Evolutionary conservation across 2,113 vertebrate genomes (phyloP), one percentile per base, ranked within the genome.

Genomic region (Pachypanchax playfairii): DNA sequence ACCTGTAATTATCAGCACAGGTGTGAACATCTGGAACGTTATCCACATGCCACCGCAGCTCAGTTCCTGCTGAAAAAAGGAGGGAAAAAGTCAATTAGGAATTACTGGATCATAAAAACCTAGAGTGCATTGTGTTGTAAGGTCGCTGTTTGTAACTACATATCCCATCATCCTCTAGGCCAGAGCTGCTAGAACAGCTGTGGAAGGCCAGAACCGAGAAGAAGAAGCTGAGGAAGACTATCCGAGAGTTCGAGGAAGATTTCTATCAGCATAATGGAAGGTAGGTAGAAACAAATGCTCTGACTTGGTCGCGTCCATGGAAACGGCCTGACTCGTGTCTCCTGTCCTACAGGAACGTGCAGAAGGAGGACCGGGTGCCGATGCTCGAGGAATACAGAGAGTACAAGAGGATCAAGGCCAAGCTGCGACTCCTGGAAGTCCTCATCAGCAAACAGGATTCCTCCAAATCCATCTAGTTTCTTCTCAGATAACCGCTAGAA

Each of bases 381-480:
- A 94, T 95, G 92, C 87, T 95, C 75, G 96, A 98, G 46, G 96
- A 96, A 77, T 98, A 98, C 90, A 93, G 91, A 62, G 96, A 96
- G 69, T 98, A 98, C 90, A 98, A 98, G 90, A 94, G 94, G 89
- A 94, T 98, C 78, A 98, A 98, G 91, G 96, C 96, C 87, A 98
- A 95, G 53, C 94, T 98, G 26, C 93, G 96, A 75, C 95, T 98
- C 75, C 89, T 98, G 78, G 96, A 98, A 88, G 96, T 98, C 77
- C 96, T 98, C 73, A 98, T 98, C 92, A 98, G 94, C 93, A 98
- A 98, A 89, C 96, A 98, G 82, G 96, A 98, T 89, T 95, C 95
- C 87, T 96, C 96, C 90, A 98, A 98, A 85, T 98, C 96, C 53
- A 96, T 97, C 88, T 97, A 94, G 89, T 81, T 55, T 26, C 24